Evolutionary conservation across 2,797 vertebrate genomes (phyloP).

Genomic region (Sphenodon punctatus): DNA sequence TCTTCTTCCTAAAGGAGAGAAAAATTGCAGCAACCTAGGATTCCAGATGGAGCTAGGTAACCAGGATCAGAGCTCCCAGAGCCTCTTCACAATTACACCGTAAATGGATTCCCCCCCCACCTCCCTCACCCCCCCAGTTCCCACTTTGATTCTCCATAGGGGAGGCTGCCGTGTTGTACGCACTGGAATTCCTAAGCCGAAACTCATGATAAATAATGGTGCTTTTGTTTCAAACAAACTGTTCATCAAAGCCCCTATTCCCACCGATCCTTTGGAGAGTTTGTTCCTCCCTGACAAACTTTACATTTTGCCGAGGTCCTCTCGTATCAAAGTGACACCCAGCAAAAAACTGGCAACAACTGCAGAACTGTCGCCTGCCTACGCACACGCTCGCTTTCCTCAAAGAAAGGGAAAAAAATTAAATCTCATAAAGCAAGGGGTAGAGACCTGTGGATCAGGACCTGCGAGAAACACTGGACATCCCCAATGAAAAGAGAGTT

Average conservation of each 20-base stretch:
- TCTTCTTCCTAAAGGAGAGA: not conserved
- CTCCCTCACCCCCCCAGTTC: not conserved
- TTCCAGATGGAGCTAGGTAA: conserved; percentile 18
- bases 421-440: not conserved
- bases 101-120: not conserved
- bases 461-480: not conserved
- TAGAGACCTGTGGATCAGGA: accelerated
- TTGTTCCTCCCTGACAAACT: conserved; percentile 14
- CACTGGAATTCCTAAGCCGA: conserved; percentile 8
- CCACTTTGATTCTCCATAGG: conserved; percentile 14
- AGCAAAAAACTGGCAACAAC: conserved; percentile 47
- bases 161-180: not conserved
- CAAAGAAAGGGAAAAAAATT: not conserved
- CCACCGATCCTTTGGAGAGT: conserved; percentile 31
- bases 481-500: too few relatives aligned
- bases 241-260: conserved; percentile 31
- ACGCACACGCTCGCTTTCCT: not conserved
- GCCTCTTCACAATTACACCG: not conserved
- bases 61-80: conserved; percentile 3
- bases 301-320: conserved; percentile 56
- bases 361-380: conserved; percentile 34
- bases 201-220: conserved; percentile 27
- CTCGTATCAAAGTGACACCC: conserved; percentile 22
- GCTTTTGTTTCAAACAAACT: conserved; percentile 42
- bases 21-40: not conserved